Evolutionary conservation across 2,113 vertebrate genomes (phyloP).

Genomic region (Cyphomyrus plagiostoma): DNA sequence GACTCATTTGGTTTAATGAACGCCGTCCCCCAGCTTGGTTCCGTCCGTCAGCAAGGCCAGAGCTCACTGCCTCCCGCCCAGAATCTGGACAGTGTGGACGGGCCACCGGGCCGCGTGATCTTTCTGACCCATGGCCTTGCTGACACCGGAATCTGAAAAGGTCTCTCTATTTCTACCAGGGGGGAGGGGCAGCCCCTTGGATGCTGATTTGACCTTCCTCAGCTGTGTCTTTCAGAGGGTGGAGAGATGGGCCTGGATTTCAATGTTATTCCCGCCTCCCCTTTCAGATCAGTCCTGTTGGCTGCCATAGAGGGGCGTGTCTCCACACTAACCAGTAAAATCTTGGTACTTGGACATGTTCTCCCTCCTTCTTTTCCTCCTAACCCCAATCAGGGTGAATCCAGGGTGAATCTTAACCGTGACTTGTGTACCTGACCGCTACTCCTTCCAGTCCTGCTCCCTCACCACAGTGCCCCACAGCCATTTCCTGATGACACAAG

Average conservation of each 20-base stretch:
- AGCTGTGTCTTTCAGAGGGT: background rate
- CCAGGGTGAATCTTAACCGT: background rate
- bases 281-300: background rate
- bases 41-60: conserved; percentile 19
- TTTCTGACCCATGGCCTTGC: background rate
- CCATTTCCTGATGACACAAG: background rate
- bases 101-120: background rate
- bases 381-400: background rate
- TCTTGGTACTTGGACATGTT: background rate
- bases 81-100: background rate
- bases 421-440: background rate
- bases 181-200: background rate
- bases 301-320: background rate
- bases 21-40: background rate
- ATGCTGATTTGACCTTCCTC: background rate
- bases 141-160: background rate
- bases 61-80: background rate
- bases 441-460: background rate
- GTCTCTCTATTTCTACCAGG: background rate
- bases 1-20: conserved; percentile 8
- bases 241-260: background rate
- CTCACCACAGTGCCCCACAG: background rate
- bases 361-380: background rate
- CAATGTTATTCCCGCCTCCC: background rate
- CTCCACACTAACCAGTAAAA: background rate